Evolutionary conservation across 92 coral and sea anemone genomes (phyloP).

Genomic region (Umimayanthus kanabou): DNA sequence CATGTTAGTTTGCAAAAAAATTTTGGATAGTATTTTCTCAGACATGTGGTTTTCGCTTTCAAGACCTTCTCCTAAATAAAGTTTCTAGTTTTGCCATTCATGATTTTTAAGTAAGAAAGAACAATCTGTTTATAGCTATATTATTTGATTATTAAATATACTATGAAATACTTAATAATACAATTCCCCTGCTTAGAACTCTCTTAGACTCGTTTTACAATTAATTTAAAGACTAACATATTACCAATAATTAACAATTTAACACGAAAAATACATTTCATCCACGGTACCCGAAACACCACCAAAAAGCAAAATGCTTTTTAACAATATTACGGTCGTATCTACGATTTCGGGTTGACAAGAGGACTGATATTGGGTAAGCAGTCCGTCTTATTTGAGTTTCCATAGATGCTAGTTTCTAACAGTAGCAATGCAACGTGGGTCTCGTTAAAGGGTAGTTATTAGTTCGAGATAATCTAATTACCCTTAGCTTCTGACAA

Average conservation of each 20-base stretch:
- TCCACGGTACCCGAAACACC: background rate
- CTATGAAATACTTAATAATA: no score
- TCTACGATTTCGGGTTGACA: background rate
- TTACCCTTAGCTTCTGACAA: background rate
- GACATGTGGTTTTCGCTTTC: background rate
- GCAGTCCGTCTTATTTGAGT: background rate
- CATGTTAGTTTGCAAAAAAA: background rate
- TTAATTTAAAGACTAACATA: no score
- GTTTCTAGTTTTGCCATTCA: background rate
- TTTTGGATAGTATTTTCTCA: background rate
- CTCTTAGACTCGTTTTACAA: no score
- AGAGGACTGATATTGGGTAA: background rate
- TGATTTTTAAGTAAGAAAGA: no score
- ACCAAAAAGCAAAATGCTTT: background rate
- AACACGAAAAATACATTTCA: no score
- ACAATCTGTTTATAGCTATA: no score
- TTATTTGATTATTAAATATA: no score
- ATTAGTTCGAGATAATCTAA: background rate
- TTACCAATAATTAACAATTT: no score
- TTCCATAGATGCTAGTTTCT: slow-evolving; percentile 1
- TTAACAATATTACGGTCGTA: background rate
- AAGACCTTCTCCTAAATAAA: background rate
- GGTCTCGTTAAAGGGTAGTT: background rate
- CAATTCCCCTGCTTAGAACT: no score
- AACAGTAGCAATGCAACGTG: background rate